Base-by-base conservation (phyloP, 2,888 invertebrate genomes). In the Helleia helle region DNA sequence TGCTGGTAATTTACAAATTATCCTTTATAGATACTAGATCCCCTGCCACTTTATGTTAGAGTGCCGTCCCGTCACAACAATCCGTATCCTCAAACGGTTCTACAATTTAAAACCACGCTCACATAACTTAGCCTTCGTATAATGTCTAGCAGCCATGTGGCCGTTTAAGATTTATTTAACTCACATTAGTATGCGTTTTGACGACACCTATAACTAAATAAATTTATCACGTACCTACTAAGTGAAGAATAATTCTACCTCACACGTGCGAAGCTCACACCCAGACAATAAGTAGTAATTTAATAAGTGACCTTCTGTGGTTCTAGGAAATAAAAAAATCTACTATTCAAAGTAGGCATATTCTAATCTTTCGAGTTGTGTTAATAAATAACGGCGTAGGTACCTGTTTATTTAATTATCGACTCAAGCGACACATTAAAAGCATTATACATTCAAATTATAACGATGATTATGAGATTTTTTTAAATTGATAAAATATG, bases 221-320 rank as follows among this genome's bases (percentile, higher is more conserved):
- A 69, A 77, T 74, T 73, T 71, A 72, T 71, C 69, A 69, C 71
- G 65, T 58, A 48, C 59, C 66, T 56, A 65, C n/a, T n/a, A n/a
- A n/a, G n/a, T n/a, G n/a, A 70, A 76, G 71, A 62, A 65, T 67
- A 71, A 74, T 65, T 64, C 45, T 47, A 55, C 61, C 54, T 50
- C 56, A 66, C 67, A 63, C 70, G 71, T 68, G 72, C 65, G 63
- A 58, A 63, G 52, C 62, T 71, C 62, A 56, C 70, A 71, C 68
- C 64, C 65, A 69, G 62, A 71, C 71, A 72, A 64, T 30, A 68
- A 69, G 60, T 56, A 59, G 56, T 65, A 58, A 64, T 71, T 70
- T 69, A 54, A 71, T 74, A 66, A 70, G 59, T 56, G 54, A 49
- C 56, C 52, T 55, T 48, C 42, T 47, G 50, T 49, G 52, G 55